Evolutionary conservation across 2,888 invertebrate genomes (phyloP).

Genomic region (Drosophila meridiana): DNA sequence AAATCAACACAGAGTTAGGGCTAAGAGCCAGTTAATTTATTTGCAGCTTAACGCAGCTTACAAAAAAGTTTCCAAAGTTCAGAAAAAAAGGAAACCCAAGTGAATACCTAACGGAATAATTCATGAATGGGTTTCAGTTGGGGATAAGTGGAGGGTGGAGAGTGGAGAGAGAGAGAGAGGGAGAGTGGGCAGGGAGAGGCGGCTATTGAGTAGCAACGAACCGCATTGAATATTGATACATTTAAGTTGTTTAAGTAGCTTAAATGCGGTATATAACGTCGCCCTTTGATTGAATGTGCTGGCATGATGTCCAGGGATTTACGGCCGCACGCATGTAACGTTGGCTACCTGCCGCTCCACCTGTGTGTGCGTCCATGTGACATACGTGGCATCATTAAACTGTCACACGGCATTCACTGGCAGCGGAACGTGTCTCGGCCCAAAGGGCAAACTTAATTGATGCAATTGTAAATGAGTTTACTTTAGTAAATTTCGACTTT

Average conservation of each 20-base stretch:
- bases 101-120: constrained; percentile 32
- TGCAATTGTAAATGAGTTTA: constrained; percentile 54
- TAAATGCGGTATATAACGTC: constrained; percentile 36
- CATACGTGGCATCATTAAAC: constrained; percentile 58
- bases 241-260: constrained; percentile 60
- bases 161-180: background rate
- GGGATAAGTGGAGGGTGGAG: background rate
- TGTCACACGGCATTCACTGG: constrained; percentile 45
- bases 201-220: background rate
- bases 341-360: constrained; percentile 17
- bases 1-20: background rate
- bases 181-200: background rate
- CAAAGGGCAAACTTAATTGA: constrained; percentile 60
- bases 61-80: constrained; percentile 13
- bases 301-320: constrained; percentile 40
- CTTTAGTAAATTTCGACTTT: constrained; percentile 35
- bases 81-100: constrained; percentile 2
- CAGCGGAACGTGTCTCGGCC: constrained; percentile 18
- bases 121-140: constrained; percentile 13
- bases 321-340: constrained; percentile 33
- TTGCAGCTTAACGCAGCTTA: constrained; percentile 17
- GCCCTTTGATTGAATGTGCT: constrained; percentile 45
- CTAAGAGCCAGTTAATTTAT: constrained; percentile 9
- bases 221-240: constrained; percentile 61
- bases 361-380: background rate